phyloP scores from a whole-genome alignment of 1,140 invertebrate genomes.

The Zelostemma sp. region DNA sequence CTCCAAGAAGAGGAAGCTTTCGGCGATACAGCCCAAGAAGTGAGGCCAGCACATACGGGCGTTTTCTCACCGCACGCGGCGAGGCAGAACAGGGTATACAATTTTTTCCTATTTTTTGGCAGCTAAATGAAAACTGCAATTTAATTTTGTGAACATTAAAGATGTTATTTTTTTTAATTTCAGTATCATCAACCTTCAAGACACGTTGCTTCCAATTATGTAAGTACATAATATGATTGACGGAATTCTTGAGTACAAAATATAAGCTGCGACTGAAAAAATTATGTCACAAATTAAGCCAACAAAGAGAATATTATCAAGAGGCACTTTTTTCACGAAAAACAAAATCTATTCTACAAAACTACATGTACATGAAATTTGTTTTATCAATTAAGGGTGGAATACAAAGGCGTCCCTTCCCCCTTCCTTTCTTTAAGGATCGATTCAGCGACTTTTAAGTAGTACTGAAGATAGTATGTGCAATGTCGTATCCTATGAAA shows the following conservation, averaged over 20 bases:
- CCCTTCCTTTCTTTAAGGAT: constrained; percentile 66
- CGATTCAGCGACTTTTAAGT: constrained; percentile 57
- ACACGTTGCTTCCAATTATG: constrained; percentile 55
- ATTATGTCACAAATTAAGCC: too few species aligned
- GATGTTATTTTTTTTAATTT: constrained; percentile 15
- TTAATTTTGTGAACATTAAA: too few species aligned
- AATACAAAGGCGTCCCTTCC: constrained; percentile 64
- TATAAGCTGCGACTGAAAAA: too few species aligned
- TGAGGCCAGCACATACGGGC: constrained; percentile 78
- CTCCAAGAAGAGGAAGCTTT: constrained; percentile 81
- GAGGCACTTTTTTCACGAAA: too few species aligned
- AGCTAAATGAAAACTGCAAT: too few species aligned
- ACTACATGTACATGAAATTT: constrained; percentile 36
- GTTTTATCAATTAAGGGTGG: constrained; percentile 61
- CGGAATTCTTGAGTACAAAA: too few species aligned
- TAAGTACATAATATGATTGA: constrained; percentile 62
- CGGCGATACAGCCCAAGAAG: constrained; percentile 76
- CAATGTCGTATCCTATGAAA: constrained; percentile 14
- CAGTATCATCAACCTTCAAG: constrained; percentile 53
- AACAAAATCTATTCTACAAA: constrained; percentile 5
- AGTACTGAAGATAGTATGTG: constrained; percentile 59
- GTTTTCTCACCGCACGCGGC: constrained; percentile 79
- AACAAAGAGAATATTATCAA: too few species aligned
- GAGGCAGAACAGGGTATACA: constrained; percentile 66
- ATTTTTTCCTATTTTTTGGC: too few species aligned